Conservation (phyloP, 1,140 invertebrate species). For the Ditylenchus dipsaci region DNA sequence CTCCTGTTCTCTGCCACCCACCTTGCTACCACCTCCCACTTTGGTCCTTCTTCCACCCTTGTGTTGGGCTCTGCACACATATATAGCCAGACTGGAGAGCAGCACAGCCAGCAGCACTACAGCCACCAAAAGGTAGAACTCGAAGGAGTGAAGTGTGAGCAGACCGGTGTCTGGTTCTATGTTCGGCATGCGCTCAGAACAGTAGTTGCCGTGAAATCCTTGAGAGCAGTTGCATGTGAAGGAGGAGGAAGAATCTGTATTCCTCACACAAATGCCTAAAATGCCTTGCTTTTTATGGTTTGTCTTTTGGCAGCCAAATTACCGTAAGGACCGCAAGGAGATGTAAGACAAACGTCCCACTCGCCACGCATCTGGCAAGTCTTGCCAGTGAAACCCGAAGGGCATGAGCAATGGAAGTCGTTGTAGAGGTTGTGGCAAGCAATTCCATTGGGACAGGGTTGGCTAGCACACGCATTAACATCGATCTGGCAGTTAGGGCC, state of each 20-base stretch:
- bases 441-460: conserved; percentile 77
- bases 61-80: conserved; percentile 14
- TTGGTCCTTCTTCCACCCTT: conserved; percentile 6
- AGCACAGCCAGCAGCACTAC: conserved; percentile 29
- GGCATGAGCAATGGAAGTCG: conserved; percentile 52
- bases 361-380: conserved; percentile 50
- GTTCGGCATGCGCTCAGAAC: conserved; percentile 19
- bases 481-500: conserved; percentile 79
- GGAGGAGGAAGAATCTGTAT: conserved; percentile 5
- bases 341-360: conserved; percentile 43
- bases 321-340: conserved; percentile 44
- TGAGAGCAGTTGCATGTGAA: conserved; percentile 33
- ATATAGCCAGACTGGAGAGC: conserved; percentile 16
- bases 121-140: conserved; percentile 29
- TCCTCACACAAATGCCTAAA: conserved; percentile 37
- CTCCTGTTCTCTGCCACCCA: conserved; percentile 10
- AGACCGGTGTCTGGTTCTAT: conserved; percentile 5
- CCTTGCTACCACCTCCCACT: not conserved
- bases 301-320: too few relatives aligned
- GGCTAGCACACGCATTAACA: conserved; percentile 79
- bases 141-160: conserved; percentile 4
- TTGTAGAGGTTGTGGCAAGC: conserved; percentile 51
- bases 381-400: conserved; percentile 53
- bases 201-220: conserved; percentile 21
- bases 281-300: too few relatives aligned